A percentile compares a stretch with the other conserved stretches of the same genome.
Conservation (phyloP, 2,888 invertebrate genomes). For the Sinohyriopsis cumingii region DNA sequence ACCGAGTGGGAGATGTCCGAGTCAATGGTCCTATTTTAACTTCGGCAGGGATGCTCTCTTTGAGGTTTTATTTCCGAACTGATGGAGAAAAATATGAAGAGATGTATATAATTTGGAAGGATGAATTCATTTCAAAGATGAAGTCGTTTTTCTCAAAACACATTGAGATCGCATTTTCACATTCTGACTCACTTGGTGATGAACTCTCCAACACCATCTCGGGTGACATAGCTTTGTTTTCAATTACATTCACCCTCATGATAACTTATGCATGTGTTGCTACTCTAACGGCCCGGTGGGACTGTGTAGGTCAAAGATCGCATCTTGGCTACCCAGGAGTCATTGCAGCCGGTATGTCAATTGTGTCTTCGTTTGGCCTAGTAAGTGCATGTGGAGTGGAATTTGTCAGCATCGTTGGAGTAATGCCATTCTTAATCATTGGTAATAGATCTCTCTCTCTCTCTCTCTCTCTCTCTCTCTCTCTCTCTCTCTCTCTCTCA, state of each 20-base stretch:
- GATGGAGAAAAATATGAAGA: constrained; percentile 1
- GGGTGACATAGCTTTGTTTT: constrained; percentile 31
- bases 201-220: constrained; percentile 34
- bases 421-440: constrained; percentile 53
- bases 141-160: constrained; percentile 1
- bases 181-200: constrained; percentile 28
- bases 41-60: not conserved
- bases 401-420: constrained; percentile 54
- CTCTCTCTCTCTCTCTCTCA: too few relatives aligned
- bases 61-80: constrained; percentile 4
- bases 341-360: constrained; percentile 45
- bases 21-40: not conserved
- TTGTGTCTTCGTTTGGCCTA: constrained; percentile 52
- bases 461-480: too few relatives aligned
- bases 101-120: not conserved
- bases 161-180: constrained; percentile 21
- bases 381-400: constrained; percentile 39
- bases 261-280: constrained; percentile 37
- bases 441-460: constrained; percentile 25
- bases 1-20: constrained; percentile 14
- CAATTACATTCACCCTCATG: constrained; percentile 37
- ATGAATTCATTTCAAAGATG: not conserved
- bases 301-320: constrained; percentile 38
- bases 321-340: constrained; percentile 43
- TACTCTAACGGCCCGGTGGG: constrained; percentile 16